Base-by-base conservation (phyloP, 2,888 invertebrate genomes). In the Rhagonycha lutea region DNA sequence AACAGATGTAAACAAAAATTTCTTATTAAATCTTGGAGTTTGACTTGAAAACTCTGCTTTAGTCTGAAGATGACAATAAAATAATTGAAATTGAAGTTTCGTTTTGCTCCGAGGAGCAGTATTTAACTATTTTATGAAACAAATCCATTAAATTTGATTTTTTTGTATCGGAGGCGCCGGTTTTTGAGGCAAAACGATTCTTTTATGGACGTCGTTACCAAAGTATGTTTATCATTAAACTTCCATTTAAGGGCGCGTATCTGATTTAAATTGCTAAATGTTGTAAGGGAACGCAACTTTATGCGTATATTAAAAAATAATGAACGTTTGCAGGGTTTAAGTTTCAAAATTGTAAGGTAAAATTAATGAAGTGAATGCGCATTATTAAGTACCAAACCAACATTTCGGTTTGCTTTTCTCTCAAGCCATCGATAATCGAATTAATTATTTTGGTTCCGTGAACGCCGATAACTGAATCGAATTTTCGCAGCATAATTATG, bases 341-440 rank as follows among this genome's bases (percentile, higher is more conserved):
- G 47, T 47, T 47, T n/a, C 47, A 47, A 47, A 47, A 47, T 47
- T 65, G n/a, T 24, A 65, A 65, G 24, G 63, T 65, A 65, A 65
- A 65, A 65, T 65, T 65, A 65, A 65, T 65, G 63, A 65, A 65
- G 63, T 23, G 63, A 65, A 65, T 65, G 63, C 23, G 63, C 26
- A 24, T 65, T 14, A 65, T 65, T 65, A 65, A 26, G 63, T 65
- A 65, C 47, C 47, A 12, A 47, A 47, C 47, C 47, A 47, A 47
- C 23, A 65, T 24, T 14, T 65, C 63, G 24, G 23, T 65, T 65
- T 24, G 63, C 63, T 24, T n/a, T 61, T 68, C 32, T 69, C 26
- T n/a, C 29, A 75, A 75, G 14, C 63, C 68, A 75, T 75, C 62
- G 62, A 63, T 24, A 72, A 75, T 71, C 72, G 72, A 75, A 72